A percentile compares a stretch with the other conserved stretches of the same genome.
These are phyloP conservation scores for Adineta ricciae DNA, from an alignment of 2,888 invertebrate genomes.

Conservation along the genomic window DNA sequence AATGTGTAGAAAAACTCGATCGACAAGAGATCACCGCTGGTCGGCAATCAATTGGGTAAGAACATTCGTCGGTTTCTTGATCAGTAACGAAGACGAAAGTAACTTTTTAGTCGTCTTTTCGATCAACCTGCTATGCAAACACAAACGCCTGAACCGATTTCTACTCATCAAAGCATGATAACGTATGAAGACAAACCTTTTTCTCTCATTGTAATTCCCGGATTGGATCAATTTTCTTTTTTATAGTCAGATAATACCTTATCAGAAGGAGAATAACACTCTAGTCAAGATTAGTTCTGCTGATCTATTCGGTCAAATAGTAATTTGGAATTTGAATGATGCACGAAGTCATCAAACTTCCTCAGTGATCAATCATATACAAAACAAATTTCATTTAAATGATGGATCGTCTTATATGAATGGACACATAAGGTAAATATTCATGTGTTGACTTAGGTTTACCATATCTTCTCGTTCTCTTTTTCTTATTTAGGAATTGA, in stretches of 20 bases:
- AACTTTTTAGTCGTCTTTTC: neutral
- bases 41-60: neutral
- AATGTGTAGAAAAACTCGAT: constrained; percentile 14
- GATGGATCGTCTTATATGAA: no score
- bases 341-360: neutral
- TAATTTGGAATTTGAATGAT: constrained; percentile 1
- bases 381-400: no score
- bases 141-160: neutral
- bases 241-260: neutral
- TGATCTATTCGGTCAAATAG: constrained; percentile 19
- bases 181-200: neutral
- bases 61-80: neutral
- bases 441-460: no score
- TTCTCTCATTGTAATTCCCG: no score
- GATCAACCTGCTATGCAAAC: neutral
- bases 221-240: neutral
- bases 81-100: no score
- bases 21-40: neutral
- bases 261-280: neutral
- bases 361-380: no score
- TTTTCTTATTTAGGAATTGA: no score
- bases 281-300: constrained; percentile 6
- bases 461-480: no score
- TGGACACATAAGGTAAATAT: no score
- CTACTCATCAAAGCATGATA: constrained; percentile 8